phyloP scores from a whole-genome alignment of 64 coral and sea anemone genomes.

The Acropora yongei region DNA sequence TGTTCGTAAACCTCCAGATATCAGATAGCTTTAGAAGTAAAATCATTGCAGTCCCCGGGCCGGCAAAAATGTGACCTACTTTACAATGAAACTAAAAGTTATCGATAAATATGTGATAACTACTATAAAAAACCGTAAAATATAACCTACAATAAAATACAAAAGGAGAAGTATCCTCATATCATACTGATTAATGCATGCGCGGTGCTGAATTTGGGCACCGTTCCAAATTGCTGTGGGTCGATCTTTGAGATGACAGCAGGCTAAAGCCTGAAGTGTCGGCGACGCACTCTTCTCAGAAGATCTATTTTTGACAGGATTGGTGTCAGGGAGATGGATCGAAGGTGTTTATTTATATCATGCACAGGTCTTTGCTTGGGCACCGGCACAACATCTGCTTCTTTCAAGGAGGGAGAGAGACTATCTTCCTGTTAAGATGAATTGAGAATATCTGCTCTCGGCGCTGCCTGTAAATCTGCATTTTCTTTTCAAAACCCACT shows the following conservation, averaged over 20 bases:
- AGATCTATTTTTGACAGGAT: background rate
- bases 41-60: no score
- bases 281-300: background rate
- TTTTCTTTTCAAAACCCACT: conserved; percentile 52
- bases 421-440: conserved; percentile 29
- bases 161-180: no score
- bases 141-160: no score
- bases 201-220: no score
- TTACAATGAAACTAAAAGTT: no score
- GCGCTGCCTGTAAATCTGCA: conserved; percentile 19
- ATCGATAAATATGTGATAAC: no score
- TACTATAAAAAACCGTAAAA: no score
- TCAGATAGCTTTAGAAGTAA: no score
- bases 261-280: background rate
- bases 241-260: background rate
- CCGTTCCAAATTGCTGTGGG: no score
- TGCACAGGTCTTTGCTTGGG: background rate
- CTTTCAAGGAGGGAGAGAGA: conserved; percentile 25
- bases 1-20: no score
- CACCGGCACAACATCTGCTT: conserved; percentile 12
- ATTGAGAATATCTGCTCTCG: conserved; percentile 48
- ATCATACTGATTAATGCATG: no score
- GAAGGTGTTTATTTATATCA: background rate
- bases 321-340: conserved; percentile 48
- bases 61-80: no score